Base-by-base conservation (phyloP, 2,113 vertebrate genomes). In the Sclerurus mexicanus region DNA sequence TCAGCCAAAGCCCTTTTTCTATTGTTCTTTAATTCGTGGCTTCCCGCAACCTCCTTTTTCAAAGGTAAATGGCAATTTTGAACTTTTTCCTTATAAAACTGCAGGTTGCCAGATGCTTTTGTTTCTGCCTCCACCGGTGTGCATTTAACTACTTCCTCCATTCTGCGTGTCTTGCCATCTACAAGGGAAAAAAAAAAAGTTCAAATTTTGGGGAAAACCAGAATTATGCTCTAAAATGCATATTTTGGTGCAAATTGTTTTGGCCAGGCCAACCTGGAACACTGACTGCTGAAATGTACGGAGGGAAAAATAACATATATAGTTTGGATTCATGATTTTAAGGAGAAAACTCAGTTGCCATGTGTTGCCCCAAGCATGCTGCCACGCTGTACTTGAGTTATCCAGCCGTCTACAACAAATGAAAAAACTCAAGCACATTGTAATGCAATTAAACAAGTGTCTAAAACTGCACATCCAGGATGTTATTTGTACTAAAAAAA, bases 161-260 rank as follows among this genome's bases (percentile, higher is more conserved):
- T 86, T 83, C 97, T 96, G 72, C 91, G 93, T 93, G 97, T 98
- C 96, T 98, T 99, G 91, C 99, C 98, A 97, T 99, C 99, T 99
- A 72, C 33, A 97, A 83, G 14, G 1, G 22, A 63, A 77, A 87
- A 86, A 84, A 31, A 71, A 40, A 81, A 66, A 89, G 68, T 56
- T 95, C 39, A 93, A 44, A 56, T 50, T 59, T 89, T 56, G 18
- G 53, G 50, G n/a, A 72, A 49, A 93, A 90, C 10, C 24, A 77
- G 14, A 71, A 67, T 68, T 52, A 40, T 42, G 15, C 68, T 81
- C 28, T 83, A 81, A 87, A 94, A 74, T 37, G 42, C 17, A 3
- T 15, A 47, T 22, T 58, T 42, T 37, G 40, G 66, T 72, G 62
- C 33, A 62, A 58, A 58, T 25, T n/a, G n/a, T 75, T 93, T 64